Evolutionary conservation across 2,113 vertebrate species (phyloP).

Genomic region (Okapia johnstoni): DNA sequence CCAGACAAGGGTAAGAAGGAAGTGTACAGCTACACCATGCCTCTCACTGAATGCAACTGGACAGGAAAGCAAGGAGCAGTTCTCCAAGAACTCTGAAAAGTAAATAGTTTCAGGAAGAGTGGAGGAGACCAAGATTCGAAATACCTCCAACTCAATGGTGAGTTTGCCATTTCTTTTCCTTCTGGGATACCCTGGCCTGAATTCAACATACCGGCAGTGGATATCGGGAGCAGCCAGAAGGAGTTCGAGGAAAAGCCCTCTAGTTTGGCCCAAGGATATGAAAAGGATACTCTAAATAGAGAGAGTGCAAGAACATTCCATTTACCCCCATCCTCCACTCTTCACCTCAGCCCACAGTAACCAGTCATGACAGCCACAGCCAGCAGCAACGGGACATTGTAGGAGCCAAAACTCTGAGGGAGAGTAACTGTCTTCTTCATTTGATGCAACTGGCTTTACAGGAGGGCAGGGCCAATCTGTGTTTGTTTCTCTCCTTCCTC

Average conservation of each 20-base stretch:
- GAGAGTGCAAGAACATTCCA: not conserved
- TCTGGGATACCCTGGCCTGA: not conserved
- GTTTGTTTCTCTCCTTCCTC: not conserved
- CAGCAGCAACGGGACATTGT: not conserved
- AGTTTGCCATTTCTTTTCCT: not conserved
- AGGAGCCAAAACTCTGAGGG: not conserved
- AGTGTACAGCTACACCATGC: not conserved
- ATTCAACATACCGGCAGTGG: not conserved
- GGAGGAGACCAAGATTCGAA: not conserved
- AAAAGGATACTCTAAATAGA: not conserved
- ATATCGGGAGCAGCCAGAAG: accelerated
- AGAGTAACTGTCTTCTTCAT: not conserved
- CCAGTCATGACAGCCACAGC: not conserved
- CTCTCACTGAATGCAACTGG: not conserved
- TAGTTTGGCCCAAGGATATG: not conserved
- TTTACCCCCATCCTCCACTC: not conserved
- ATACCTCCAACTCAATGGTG: not conserved
- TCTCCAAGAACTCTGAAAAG: not conserved
- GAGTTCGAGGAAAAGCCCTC: not conserved
- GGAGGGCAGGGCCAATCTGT: not conserved
- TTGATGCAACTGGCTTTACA: not conserved
- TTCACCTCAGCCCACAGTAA: not conserved
- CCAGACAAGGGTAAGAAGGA: too few relatives aligned
- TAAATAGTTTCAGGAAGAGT: not conserved
- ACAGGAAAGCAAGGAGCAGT: not conserved